Base-by-base conservation (phyloP, 2,888 invertebrate genomes). In the Leptura quadrifasciata region DNA sequence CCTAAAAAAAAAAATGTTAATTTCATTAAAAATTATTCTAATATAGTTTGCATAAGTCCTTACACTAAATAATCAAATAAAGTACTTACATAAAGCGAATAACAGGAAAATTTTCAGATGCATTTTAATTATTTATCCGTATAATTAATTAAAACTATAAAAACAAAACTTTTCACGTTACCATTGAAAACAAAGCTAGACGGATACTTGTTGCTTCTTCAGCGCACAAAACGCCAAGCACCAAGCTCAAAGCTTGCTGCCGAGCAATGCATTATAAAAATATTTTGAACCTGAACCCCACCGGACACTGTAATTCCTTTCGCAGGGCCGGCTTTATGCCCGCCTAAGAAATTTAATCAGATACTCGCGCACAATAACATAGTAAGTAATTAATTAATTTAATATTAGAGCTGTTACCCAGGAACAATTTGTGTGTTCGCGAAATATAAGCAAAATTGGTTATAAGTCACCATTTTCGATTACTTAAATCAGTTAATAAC, bases 1-100 rank as follows among this genome's bases (percentile, higher is more conserved):
- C 72, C 77, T 77, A 69, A 39, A 77, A 72, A 18, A 68, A n/a
- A 54, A 69, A 35, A 24, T 57, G 15, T 39, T 20, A 31, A 68
- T 17, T 68, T 47, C 8, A 24, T 52, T 18, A 63, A 63, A 63
- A 3, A 2, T 17, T 15, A 47, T 39, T 24, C 15, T 71, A 35
- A 17, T 6, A 20, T n/a, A 9, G 27, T 3, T 4, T 6, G 17
- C n/a, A n/a, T 31, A 27, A 27, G 6, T 47, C 10, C 10, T 15
- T n/a, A 10, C 4, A 20, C 35, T 61, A 39, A n/a, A 47, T 8
- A 60, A 60, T 6, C 15, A 20, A 64, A 72, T 18, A 57, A 21
- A 54, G 35, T 69, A 69, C 69, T 39, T 39, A 69, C 69, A 58
- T 35, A 69, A 39, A 21, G 31, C 31, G 4, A 69, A 15, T 18